Evolutionary conservation across 2,888 invertebrate genomes (phyloP).

Genomic region (Proisotoma minuta): DNA sequence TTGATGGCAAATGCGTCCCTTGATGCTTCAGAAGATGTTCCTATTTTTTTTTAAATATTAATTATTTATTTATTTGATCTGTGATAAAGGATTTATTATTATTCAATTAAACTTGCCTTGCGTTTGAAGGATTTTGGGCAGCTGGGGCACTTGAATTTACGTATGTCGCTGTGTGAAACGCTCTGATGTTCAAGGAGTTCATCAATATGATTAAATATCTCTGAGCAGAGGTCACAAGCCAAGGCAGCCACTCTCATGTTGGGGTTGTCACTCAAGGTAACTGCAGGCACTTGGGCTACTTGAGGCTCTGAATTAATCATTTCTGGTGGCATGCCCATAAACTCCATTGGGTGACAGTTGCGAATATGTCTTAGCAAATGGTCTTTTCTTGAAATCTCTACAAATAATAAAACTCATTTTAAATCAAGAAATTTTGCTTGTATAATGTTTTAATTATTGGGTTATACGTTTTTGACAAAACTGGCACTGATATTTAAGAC

Average conservation of each 20-base stretch:
- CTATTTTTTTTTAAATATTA: too few species aligned
- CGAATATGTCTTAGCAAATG: slow-evolving; percentile 44
- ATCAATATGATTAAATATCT: slow-evolving; percentile 35
- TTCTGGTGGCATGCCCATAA: slow-evolving; percentile 34
- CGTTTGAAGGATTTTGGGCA: slow-evolving; percentile 45
- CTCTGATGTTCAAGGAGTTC: slow-evolving; percentile 40
- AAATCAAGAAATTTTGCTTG: background rate
- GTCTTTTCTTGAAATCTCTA: slow-evolving; percentile 40
- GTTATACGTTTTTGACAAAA: slow-evolving; percentile 38
- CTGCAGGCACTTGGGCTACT: slow-evolving; percentile 13
- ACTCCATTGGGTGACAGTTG: slow-evolving; percentile 43
- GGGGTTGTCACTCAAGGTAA: slow-evolving; percentile 20
- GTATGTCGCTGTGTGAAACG: slow-evolving; percentile 34
- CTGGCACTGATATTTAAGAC: slow-evolving; percentile 41
- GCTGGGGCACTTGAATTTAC: slow-evolving; percentile 38
- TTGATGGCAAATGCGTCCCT: too few species aligned
- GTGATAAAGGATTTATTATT: too few species aligned
- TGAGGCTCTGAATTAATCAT: slow-evolving; percentile 16
- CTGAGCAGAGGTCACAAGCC: slow-evolving; percentile 42
- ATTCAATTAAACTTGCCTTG: slow-evolving; percentile 17
- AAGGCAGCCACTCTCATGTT: slow-evolving; percentile 30
- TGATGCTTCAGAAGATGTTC: too few species aligned
- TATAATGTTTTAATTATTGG: background rate
- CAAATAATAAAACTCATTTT: background rate
- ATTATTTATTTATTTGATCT: too few species aligned